phyloP scores from a whole-genome alignment of 2,888 invertebrate genomes.

The Ophioninae sp. region DNA sequence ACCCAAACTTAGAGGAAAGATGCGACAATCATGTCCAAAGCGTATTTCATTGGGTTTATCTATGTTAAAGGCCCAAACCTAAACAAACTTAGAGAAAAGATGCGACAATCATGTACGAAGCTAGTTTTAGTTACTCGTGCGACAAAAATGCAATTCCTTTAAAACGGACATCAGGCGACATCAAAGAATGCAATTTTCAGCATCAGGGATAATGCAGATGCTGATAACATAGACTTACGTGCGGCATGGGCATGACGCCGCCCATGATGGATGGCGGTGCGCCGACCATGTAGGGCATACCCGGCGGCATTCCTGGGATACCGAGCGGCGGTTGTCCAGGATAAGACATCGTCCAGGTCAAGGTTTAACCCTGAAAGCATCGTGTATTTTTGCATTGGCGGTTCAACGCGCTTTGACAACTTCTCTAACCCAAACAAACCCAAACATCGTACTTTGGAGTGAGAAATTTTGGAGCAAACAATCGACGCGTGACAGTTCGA shows the following conservation, averaged over 20 bases:
- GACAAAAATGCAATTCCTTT: neutral
- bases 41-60: no score
- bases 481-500: neutral
- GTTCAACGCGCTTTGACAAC: no score
- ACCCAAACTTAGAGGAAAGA: no score
- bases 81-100: no score
- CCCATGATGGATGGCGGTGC: conserved; percentile 87
- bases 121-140: neutral
- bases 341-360: conserved; percentile 87
- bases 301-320: conserved; percentile 87
- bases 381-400: neutral
- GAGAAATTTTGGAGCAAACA: neutral
- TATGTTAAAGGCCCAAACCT: no score
- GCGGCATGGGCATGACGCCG: conserved; percentile 88
- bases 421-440: no score
- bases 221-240: conserved; percentile 83
- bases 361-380: conserved; percentile 38
- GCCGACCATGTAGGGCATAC: conserved; percentile 83
- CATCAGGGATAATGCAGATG: neutral
- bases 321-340: conserved; percentile 92
- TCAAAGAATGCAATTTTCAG: neutral
- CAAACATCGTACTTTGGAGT: no score
- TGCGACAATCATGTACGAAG: neutral
- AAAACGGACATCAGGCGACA: neutral
- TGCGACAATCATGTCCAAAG: no score